Conservation (phyloP, 2,888 invertebrate species). For the Dryocosmus kuriphilus region DNA sequence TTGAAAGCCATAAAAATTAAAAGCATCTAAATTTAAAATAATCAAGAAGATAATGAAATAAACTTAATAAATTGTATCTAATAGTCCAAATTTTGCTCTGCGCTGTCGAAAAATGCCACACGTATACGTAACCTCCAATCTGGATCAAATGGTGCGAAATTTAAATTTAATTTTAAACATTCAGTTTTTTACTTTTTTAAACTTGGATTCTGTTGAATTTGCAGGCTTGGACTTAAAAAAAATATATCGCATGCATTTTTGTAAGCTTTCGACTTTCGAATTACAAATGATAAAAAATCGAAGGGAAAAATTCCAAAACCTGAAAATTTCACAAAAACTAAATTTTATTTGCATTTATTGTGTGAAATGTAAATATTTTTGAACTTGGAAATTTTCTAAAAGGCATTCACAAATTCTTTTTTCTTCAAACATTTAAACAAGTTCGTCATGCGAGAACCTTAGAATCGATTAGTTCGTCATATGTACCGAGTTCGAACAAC, state of each 20-base stretch:
- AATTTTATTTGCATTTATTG: background rate
- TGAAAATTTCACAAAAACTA: background rate
- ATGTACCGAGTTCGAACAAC: conserved; percentile 4
- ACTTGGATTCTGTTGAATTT: too few species aligned
- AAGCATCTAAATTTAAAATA: too few species aligned
- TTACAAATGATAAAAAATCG: background rate
- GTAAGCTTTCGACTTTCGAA: too few species aligned
- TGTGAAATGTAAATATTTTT: background rate
- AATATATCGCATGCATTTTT: too few species aligned
- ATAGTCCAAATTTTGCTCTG: too few species aligned
- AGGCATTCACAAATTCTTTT: background rate
- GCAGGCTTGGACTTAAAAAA: too few species aligned
- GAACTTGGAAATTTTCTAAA: background rate
- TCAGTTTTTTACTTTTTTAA: background rate
- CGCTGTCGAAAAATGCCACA: too few species aligned
- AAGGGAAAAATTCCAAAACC: background rate
- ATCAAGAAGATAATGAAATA: too few species aligned
- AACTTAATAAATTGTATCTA: too few species aligned
- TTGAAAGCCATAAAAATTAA: too few species aligned
- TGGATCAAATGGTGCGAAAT: background rate
- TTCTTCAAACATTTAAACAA: background rate
- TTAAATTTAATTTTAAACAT: background rate
- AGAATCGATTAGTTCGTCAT: conserved; percentile 11
- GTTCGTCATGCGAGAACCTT: background rate
- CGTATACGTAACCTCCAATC: background rate